phyloP scores from a whole-genome alignment of 2,113 vertebrate genomes.

The Rafetus swinhoei region DNA sequence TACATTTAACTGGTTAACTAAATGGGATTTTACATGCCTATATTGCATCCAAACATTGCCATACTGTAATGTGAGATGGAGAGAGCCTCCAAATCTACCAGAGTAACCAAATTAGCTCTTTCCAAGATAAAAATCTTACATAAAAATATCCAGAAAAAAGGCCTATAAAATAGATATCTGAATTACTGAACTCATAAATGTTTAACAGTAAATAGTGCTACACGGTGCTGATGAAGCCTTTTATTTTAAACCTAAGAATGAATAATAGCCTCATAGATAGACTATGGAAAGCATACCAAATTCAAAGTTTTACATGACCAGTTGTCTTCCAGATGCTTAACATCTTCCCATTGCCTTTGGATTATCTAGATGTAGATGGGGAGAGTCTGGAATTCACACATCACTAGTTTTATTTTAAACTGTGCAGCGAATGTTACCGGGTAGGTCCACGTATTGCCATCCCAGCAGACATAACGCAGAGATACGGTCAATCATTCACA shows the following conservation, averaged over 20 bases:
- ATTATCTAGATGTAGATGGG: accelerated
- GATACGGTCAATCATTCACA: neutral
- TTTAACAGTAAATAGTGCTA: neutral
- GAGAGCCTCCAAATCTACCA: neutral
- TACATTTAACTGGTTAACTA: too few species aligned
- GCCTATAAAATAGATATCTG: neutral
- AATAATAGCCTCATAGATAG: neutral
- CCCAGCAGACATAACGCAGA: neutral
- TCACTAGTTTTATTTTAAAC: neutral
- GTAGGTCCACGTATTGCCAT: neutral
- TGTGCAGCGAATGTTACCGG: neutral
- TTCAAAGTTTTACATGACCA: neutral
- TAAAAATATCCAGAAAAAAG: accelerated
- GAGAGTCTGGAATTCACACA: neutral
- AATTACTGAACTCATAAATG: neutral
- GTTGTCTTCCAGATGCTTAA: neutral
- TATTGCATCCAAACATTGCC: neutral
- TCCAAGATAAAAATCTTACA: neutral
- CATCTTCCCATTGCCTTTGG: neutral
- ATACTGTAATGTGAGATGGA: neutral
- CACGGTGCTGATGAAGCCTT: neutral
- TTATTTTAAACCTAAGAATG: neutral
- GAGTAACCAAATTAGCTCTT: neutral
- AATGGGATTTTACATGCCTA: too few species aligned
- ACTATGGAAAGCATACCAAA: neutral